phyloP scores from a whole-genome alignment of 2,797 vertebrate species.

The Sebastes diaconus region DNA sequence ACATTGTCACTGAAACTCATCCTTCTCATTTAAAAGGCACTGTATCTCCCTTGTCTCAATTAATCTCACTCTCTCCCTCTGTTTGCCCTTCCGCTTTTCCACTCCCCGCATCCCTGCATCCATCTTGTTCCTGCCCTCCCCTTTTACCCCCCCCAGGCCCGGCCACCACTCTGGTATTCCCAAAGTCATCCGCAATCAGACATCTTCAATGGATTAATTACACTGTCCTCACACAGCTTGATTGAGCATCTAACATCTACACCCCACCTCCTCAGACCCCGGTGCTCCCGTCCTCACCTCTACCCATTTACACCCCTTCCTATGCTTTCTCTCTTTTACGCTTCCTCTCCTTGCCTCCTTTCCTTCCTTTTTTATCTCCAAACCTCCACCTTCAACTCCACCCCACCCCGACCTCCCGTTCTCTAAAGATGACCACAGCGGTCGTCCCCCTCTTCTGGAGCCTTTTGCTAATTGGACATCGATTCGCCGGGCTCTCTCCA shows the following conservation, averaged over 20 bases:
- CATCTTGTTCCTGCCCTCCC: constrained; percentile 71
- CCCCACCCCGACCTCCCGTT: constrained; percentile 22
- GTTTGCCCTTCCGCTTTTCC: constrained; percentile 75
- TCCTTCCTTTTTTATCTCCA: neutral
- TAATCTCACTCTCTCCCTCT: constrained; percentile 70
- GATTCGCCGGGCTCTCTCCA: constrained; percentile 71
- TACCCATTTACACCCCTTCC: constrained; percentile 56
- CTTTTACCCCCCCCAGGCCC: constrained; percentile 48
- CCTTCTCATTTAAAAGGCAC: constrained; percentile 79
- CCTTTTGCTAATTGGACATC: constrained; percentile 81
- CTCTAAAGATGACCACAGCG: constrained; percentile 31
- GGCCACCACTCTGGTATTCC: constrained; percentile 72
- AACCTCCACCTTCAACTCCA: constrained; percentile 37
- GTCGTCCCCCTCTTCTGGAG: constrained; percentile 20
- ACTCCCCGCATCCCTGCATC: constrained; percentile 70
- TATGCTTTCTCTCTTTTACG: constrained; percentile 39
- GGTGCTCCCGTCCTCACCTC: constrained; percentile 51
- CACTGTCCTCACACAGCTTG: constrained; percentile 78
- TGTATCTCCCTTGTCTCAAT: constrained; percentile 75
- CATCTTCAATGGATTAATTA: constrained; percentile 87
- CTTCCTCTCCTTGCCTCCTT: neutral
- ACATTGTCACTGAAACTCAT: constrained; percentile 71
- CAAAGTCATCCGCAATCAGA: constrained; percentile 87
- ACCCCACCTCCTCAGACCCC: constrained; percentile 63
- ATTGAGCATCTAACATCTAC: constrained; percentile 80